These are phyloP conservation scores for Thalassaphorura encarpata DNA, from an alignment of 1,140 invertebrate species.

Conservation along the genomic window DNA sequence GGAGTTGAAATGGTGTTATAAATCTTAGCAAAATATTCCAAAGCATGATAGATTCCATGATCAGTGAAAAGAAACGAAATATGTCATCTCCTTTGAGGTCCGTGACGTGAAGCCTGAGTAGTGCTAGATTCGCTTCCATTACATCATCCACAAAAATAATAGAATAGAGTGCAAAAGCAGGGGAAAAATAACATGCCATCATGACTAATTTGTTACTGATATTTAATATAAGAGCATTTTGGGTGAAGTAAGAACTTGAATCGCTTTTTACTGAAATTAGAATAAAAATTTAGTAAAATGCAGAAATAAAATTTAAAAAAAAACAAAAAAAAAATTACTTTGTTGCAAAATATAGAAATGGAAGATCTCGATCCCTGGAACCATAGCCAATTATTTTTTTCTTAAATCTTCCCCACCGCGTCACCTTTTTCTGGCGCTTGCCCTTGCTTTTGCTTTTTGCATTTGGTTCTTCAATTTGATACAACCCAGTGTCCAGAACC, in stretches of 20 bases:
- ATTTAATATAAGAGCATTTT: constrained; percentile 17
- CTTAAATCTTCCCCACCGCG: too few species aligned
- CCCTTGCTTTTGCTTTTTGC: too few species aligned
- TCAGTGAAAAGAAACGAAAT: background rate
- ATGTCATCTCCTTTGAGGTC: too few species aligned
- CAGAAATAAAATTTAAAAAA: too few species aligned
- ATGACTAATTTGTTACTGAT: background rate
- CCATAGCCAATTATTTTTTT: constrained; percentile 4
- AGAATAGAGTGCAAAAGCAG: too few species aligned
- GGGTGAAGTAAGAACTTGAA: constrained; percentile 20
- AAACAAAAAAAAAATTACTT: too few species aligned
- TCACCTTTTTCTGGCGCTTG: too few species aligned
- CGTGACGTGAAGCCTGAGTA: too few species aligned
- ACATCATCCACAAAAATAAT: too few species aligned
- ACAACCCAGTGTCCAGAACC: too few species aligned
- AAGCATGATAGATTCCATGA: constrained; percentile 8
- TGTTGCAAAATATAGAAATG: constrained; percentile 23
- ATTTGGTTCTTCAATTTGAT: too few species aligned
- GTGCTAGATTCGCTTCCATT: constrained; percentile 9
- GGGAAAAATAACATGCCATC: constrained; percentile 2
- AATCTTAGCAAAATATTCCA: constrained; percentile 1
- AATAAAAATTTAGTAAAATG: too few species aligned
- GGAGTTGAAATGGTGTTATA: constrained; percentile 1
- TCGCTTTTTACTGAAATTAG: background rate
- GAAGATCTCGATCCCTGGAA: constrained; percentile 12